Conservation (phyloP, 2,888 invertebrate species). For the Automeris io region DNA sequence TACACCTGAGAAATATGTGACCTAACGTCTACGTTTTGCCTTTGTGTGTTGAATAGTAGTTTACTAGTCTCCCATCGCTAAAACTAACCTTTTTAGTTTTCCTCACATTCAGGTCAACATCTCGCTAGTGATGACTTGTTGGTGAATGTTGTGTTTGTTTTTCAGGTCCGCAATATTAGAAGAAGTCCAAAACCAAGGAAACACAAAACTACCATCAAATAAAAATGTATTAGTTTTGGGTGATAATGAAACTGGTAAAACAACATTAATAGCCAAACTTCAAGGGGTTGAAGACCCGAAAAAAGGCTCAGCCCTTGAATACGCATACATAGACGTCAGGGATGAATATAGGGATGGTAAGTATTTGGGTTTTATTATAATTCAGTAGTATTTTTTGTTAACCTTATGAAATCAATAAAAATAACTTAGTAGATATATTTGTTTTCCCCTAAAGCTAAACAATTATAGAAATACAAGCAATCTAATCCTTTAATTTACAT, state of each 20-base stretch:
- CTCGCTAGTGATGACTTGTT: slow-evolving; percentile 27
- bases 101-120: slow-evolving; percentile 26
- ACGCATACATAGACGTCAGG: slow-evolving; percentile 97
- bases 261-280: slow-evolving; percentile 96
- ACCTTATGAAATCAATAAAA: too few species aligned
- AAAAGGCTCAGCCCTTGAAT: slow-evolving; percentile 97
- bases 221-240: slow-evolving; percentile 96
- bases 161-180: slow-evolving; percentile 94
- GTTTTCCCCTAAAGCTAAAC: too few species aligned
- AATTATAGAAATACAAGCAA: too few species aligned
- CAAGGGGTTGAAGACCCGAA: slow-evolving; percentile 98
- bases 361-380: slow-evolving; percentile 16
- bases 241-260: slow-evolving; percentile 98
- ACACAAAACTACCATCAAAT: slow-evolving; percentile 95
- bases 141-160: slow-evolving; percentile 14
- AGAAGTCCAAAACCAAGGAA: slow-evolving; percentile 96
- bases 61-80: slow-evolving; percentile 38
- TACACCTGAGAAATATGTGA: slow-evolving; percentile 73
- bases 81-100: slow-evolving; percentile 25
- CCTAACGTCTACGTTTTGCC: slow-evolving; percentile 65
- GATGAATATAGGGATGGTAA: slow-evolving; percentile 98
- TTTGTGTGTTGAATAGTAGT: slow-evolving; percentile 62
- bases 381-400: background rate
- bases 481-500: too few species aligned
- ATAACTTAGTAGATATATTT: too few species aligned